Evolutionary conservation across 53 echinoderm and acorn worm species (phyloP), one percentile per base, ranked within the genome.

Genomic region (Crossaster papposus): DNA sequence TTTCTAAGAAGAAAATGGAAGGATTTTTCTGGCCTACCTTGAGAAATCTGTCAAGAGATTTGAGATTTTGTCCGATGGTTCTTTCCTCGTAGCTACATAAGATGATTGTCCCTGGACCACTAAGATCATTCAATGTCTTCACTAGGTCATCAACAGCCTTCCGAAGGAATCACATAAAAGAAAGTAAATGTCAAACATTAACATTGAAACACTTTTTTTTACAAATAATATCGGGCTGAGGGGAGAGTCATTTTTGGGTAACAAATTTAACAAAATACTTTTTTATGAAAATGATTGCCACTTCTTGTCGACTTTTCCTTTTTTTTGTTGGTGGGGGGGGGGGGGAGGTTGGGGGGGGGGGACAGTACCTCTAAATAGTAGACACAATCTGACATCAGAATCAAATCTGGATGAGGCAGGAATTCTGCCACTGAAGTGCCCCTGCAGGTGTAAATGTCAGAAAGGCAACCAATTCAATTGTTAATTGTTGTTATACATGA

Each of bases 341-440:
- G 9, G 44, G 1, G 44, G 9, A 44, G 5, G 44, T 44, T 44
- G 5, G 6, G 9, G 2, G 5, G 44, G 9, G 44, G 9, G 5
- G 44, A 44, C 2, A 58, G 22, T 50, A 95, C 95, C 94, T 95
- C 92, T 23, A 72, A 73, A 83, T 95, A 95, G 83, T 95, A 95
- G 20, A 95, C 90, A 82, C 95, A 95, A 33, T 95, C 95, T 26
- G 95, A 95, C 89, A 95, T 89, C 68, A 95, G 78, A 52, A 95
- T 79, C n/a, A 95, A 62, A 28, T 95, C 88, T 72, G 95, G 95
- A 74, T 38, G 82, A 3, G 95, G 95, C 11, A 83, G 34, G 34
- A 95, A 91, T 1, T 91, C 85, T n/a, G 68, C 34, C 10, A 94
- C 83, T 33, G 90, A 86, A 30, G 78, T 83, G 63, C 94, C 94